Percentiles rank a stretch among this genome's conserved stretches.
phyloP scores from a whole-genome alignment of 2,888 invertebrate genomes.

The Oligia latruncula region DNA sequence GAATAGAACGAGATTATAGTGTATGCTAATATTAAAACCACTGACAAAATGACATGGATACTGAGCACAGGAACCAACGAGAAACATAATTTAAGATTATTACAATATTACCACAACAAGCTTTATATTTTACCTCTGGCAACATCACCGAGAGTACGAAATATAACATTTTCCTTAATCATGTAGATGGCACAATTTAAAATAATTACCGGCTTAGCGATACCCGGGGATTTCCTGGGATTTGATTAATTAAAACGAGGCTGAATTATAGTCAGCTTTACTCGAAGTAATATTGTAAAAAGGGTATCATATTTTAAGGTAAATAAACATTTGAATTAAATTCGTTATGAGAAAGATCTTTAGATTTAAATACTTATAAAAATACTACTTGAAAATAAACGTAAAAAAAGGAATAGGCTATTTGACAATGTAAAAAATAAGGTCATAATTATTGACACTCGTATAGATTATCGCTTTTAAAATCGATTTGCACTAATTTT shows the following conservation, averaged over 20 bases:
- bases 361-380: neutral
- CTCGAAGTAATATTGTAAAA: slow-evolving; percentile 24
- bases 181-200: slow-evolving; percentile 55
- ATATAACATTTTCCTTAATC: slow-evolving; percentile 42
- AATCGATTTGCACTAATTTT: no score
- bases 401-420: neutral
- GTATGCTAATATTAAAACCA: neutral
- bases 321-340: slow-evolving; percentile 2
- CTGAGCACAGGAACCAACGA: neutral
- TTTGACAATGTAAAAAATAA: no score
- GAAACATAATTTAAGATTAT: neutral
- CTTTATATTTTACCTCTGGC: slow-evolving; percentile 16
- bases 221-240: slow-evolving; percentile 42
- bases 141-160: slow-evolving; percentile 20
- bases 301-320: slow-evolving; percentile 7
- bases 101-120: slow-evolving; percentile 23
- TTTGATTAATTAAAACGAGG: slow-evolving; percentile 64
- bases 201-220: slow-evolving; percentile 57
- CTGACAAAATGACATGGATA: neutral
- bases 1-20: neutral
- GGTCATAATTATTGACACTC: no score
- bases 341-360: neutral
- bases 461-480: no score
- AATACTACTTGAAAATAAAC: neutral
- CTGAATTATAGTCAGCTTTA: slow-evolving; percentile 58